These are phyloP conservation scores for Liasis olivaceus DNA, from an alignment of 2,797 vertebrate species.

Conservation along the genomic window DNA sequence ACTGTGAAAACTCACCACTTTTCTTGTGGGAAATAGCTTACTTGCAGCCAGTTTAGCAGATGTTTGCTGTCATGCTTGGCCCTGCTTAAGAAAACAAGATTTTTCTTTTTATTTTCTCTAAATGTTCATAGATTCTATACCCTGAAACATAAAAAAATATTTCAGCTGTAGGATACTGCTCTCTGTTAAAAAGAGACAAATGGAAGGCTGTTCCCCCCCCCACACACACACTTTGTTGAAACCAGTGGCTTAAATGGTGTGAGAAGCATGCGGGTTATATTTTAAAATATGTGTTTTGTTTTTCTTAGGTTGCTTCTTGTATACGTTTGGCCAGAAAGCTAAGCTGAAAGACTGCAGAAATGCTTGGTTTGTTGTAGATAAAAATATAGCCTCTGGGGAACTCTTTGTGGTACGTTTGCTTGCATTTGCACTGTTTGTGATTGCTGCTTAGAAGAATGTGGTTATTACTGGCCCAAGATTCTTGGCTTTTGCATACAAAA, in stretches of 20 bases:
- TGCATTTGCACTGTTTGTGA: neutral
- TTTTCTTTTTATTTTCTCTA: neutral
- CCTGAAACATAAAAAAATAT: neutral
- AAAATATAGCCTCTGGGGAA: slow-evolving; percentile 84
- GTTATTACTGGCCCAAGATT: slow-evolving; percentile 18
- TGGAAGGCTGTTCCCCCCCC: neutral
- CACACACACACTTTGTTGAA: neutral
- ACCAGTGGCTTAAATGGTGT: too few species aligned
- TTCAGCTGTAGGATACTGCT: neutral
- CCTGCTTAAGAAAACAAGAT: too few species aligned
- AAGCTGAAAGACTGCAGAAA: slow-evolving; percentile 82
- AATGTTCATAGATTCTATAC: neutral
- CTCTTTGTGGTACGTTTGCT: slow-evolving; percentile 88
- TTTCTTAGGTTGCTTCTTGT: slow-evolving; percentile 89
- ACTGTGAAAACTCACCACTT: too few species aligned
- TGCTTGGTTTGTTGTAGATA: slow-evolving; percentile 94
- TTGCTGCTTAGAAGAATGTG: neutral
- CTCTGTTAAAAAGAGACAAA: neutral
- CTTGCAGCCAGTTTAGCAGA: too few species aligned
- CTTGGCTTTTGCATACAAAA: slow-evolving; percentile 31
- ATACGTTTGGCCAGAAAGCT: slow-evolving; percentile 93
- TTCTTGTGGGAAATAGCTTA: too few species aligned
- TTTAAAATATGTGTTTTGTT: neutral
- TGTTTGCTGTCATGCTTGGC: too few species aligned
- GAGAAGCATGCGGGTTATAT: neutral